A percentile compares a stretch with the other conserved stretches of the same genome.
Conservation (phyloP, 2,113 vertebrate genomes). For the Dromiciops gliroides region DNA sequence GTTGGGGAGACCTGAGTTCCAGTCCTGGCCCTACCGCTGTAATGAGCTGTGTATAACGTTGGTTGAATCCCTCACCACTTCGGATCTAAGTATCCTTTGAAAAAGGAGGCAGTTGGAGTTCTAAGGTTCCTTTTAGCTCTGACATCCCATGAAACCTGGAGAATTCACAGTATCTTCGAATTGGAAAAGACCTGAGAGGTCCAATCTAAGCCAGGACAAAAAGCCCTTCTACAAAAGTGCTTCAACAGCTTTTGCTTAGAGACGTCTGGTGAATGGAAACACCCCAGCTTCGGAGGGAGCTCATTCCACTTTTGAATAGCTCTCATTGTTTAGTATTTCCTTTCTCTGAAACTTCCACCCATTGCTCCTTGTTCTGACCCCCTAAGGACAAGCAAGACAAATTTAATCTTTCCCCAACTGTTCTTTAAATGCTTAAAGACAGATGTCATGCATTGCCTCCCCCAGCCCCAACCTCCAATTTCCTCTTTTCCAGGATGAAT, state of each 20-base stretch:
- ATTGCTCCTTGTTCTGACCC: not conserved
- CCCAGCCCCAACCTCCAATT: not conserved
- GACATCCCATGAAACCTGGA: not conserved
- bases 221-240: not conserved
- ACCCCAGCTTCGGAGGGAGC: not conserved
- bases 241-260: not conserved
- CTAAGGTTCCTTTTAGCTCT: not conserved
- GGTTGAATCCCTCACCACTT: not conserved
- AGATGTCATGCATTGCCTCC: not conserved
- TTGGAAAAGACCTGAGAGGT: not conserved
- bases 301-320: not conserved
- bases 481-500: not conserved
- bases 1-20: not conserved
- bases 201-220: not conserved
- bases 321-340: not conserved
- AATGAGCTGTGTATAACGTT: not conserved
- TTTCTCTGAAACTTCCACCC: not conserved
- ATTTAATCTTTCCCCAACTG: not conserved
- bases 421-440: not conserved
- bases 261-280: not conserved
- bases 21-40: not conserved
- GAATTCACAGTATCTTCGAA: not conserved
- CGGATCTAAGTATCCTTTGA: not conserved
- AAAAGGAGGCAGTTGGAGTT: not conserved
- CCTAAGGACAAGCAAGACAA: not conserved